Base-by-base conservation (phyloP, 2,797 vertebrate genomes). In the Sphenopsis melanotis region DNA sequence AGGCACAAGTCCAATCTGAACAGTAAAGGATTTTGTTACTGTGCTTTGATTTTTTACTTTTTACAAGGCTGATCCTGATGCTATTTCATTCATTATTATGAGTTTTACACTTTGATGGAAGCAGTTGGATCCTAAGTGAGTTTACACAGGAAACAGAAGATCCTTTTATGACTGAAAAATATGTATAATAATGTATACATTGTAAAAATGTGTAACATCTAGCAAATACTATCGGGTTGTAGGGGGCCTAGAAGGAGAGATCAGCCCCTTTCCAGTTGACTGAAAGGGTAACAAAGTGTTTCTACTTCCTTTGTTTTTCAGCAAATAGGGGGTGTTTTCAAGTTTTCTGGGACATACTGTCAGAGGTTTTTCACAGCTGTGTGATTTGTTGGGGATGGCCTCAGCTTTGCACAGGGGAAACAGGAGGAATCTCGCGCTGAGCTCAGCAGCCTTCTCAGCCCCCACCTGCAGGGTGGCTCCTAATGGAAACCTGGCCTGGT, bases 181-280 rank as follows among this genome's bases (percentile, higher is more conserved):
- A 9, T 0, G 1, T 15, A 1, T 8, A 64, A 37, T 13, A 36
- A 60, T 11, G 11, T 32, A 60, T 26, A 70, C 27, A 52, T 6
- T 42, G 32, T 30, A 49, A 59, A 39, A 21, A 22, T 0, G 1
- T 16, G 0, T 4, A 52, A 34, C 12, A 39, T 7, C n/a, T 14
- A 71, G 19, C 39, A 80, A 93, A 63, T 46, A 37, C 32, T 22
- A 15, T 7, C 0, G 1, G 27, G 19, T 29, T 52, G n/a, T 41
- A 53, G 0, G n/a, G 15, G 9, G 9, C 17, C 72, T 52, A 42
- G 56, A 57, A 76, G 9, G 22, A 83, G 24, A 85, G 5, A 9
- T 22, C 37, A 61, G 29, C 18, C 63, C 53, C 32, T 19, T 34
- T 68, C 46, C 37, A 65, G 30, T 36, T 57, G 50, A 76, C 16